Percentiles rank a stretch among this genome's conserved stretches.
phyloP scores from a whole-genome alignment of 2,797 vertebrate species.

The Acanthopagrus latus region DNA sequence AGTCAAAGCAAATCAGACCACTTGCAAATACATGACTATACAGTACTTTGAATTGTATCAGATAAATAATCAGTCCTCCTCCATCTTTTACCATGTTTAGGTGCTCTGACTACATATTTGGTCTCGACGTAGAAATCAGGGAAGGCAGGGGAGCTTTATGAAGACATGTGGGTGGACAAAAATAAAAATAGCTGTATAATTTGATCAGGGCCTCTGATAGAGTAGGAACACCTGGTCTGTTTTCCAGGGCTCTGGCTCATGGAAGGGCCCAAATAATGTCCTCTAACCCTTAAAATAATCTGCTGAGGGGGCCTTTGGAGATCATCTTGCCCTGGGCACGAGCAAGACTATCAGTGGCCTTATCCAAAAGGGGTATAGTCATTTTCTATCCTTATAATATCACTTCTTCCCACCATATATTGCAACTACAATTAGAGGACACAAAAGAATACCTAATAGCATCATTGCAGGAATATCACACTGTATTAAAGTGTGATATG shows the following conservation, averaged over 20 bases:
- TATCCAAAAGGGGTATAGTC: background rate
- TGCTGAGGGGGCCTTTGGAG: too few species aligned
- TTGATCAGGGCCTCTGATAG: too few species aligned
- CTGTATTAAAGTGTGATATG: background rate
- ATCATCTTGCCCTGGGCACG: too few species aligned
- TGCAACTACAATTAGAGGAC: background rate
- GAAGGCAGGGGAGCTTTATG: background rate
- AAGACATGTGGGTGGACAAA: slow-evolving; percentile 17
- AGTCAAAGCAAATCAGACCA: background rate
- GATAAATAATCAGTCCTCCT: background rate
- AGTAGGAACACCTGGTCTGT: too few species aligned
- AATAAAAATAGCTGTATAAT: slow-evolving; percentile 14
- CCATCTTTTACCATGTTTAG: background rate
- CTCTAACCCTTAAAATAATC: too few species aligned
- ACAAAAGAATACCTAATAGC: background rate
- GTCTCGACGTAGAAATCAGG: background rate
- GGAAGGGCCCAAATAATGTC: too few species aligned
- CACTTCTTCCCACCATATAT: background rate
- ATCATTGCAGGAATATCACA: background rate
- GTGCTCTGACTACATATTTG: slow-evolving; percentile 5
- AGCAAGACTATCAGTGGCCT: too few species aligned
- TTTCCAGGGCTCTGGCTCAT: too few species aligned
- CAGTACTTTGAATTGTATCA: slow-evolving; percentile 1
- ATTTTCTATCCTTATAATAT: background rate
- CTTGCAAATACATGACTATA: background rate